Conservation (phyloP, 2,113 vertebrate species). For the Ciconia maguari region DNA sequence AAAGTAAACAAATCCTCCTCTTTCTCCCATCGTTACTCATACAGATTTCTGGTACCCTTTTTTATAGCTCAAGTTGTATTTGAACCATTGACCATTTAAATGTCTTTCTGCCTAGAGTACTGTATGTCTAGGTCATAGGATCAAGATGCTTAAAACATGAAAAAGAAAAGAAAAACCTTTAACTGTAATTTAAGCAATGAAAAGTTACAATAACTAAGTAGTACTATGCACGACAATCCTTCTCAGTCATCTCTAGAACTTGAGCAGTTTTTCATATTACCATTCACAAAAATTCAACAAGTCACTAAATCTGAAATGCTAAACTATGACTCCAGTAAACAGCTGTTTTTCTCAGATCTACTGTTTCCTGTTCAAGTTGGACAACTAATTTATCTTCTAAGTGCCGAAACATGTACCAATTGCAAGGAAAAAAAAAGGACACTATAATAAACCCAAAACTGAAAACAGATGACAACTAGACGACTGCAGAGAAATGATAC, state of each 20-base stretch:
- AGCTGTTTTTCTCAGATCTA: conserved; percentile 38
- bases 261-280: conserved; percentile 16
- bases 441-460: neutral
- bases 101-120: conserved; percentile 15
- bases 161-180: conserved; percentile 38
- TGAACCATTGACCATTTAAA: conserved; percentile 30
- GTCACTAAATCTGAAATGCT: conserved; percentile 51
- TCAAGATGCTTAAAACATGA: conserved; percentile 30
- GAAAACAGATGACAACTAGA: neutral
- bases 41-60: conserved; percentile 24
- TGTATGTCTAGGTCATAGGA: conserved; percentile 17
- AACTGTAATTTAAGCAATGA: conserved; percentile 19
- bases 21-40: neutral
- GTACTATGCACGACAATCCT: conserved; percentile 62
- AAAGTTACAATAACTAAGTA: conserved; percentile 64
- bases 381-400: conserved; percentile 12
- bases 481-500: neutral
- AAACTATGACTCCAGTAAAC: conserved; percentile 52
- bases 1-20: conserved; percentile 9
- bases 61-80: conserved; percentile 3
- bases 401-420: conserved; percentile 21
- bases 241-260: conserved; percentile 41
- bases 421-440: conserved; percentile 3
- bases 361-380: neutral
- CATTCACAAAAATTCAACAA: conserved; percentile 66